Conservation (phyloP, 1,140 invertebrate species). For the Drosophila pruinosa region DNA sequence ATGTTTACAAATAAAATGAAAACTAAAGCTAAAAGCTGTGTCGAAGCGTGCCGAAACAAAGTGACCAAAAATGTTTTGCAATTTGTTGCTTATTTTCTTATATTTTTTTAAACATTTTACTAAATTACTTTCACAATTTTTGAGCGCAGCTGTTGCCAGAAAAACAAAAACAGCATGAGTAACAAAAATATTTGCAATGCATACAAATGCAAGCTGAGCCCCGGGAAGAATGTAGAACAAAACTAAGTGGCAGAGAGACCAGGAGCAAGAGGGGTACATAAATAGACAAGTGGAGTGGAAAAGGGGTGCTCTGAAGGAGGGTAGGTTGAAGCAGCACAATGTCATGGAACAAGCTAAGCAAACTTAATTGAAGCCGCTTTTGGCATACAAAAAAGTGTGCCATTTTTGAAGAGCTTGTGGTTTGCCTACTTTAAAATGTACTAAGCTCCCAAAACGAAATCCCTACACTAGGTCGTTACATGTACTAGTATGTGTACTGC, state of each 20-base stretch:
- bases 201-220: constrained; percentile 38
- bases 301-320: neutral
- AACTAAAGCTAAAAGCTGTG: constrained; percentile 38
- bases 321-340: constrained; percentile 11
- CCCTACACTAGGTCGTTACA: neutral
- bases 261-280: neutral
- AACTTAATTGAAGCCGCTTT: constrained; percentile 26
- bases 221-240: neutral
- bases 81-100: constrained; percentile 57
- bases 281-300: neutral
- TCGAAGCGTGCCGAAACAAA: constrained; percentile 32
- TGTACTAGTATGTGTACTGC: neutral
- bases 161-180: constrained; percentile 22
- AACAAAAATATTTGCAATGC: constrained; percentile 65
- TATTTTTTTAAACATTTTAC: constrained; percentile 73
- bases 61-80: constrained; percentile 63
- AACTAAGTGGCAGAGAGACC: constrained; percentile 5
- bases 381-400: constrained; percentile 23
- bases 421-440: constrained; percentile 58
- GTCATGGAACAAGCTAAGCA: constrained; percentile 16
- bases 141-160: constrained; percentile 55
- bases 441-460: constrained; percentile 29
- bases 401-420: constrained; percentile 46
- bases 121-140: constrained; percentile 74
- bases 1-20: constrained; percentile 33